phyloP scores from a whole-genome alignment of 2,888 invertebrate genomes.

The Laspeyria flexula region DNA sequence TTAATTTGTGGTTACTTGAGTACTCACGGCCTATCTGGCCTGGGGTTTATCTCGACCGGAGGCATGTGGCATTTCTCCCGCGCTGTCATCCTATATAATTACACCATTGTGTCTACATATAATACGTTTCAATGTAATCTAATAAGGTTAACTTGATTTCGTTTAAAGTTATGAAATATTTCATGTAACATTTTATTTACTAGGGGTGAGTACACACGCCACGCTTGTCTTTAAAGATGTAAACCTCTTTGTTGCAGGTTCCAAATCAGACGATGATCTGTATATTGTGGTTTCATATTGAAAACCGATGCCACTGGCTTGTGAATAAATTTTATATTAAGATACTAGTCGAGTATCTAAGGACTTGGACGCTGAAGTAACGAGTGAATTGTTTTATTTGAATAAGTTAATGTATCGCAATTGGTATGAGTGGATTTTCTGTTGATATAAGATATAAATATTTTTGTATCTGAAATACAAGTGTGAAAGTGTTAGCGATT shows the following conservation, averaged over 20 bases:
- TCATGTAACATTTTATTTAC: too few relatives aligned
- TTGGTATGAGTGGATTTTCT: constrained; percentile 79
- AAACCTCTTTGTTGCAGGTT: constrained; percentile 64
- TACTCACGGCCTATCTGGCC: too few relatives aligned
- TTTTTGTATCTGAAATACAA: constrained; percentile 80
- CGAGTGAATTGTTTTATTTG: constrained; percentile 65
- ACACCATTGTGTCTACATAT: too few relatives aligned
- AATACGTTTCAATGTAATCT: too few relatives aligned
- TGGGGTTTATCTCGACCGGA: too few relatives aligned
- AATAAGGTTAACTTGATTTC: too few relatives aligned
- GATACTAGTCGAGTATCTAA: constrained; percentile 67
- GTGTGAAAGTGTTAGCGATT: constrained; percentile 73
- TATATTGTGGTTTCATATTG: constrained; percentile 74
- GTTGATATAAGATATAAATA: constrained; percentile 80
- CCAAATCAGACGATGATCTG: constrained; percentile 67
- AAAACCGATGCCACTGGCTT: constrained; percentile 68
- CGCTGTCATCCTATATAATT: too few relatives aligned
- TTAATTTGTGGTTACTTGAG: too few relatives aligned
- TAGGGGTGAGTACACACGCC: too few relatives aligned
- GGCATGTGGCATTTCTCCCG: too few relatives aligned
- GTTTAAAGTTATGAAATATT: too few relatives aligned
- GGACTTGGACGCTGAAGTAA: constrained; percentile 60
- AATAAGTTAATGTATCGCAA: constrained; percentile 72
- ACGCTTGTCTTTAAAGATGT: neutral
- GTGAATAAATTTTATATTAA: constrained; percentile 73